Percentiles rank a stretch among this genome's conserved stretches.
phyloP scores from a whole-genome alignment of 2,797 vertebrate species.

The Crypturellus tataupa region DNA sequence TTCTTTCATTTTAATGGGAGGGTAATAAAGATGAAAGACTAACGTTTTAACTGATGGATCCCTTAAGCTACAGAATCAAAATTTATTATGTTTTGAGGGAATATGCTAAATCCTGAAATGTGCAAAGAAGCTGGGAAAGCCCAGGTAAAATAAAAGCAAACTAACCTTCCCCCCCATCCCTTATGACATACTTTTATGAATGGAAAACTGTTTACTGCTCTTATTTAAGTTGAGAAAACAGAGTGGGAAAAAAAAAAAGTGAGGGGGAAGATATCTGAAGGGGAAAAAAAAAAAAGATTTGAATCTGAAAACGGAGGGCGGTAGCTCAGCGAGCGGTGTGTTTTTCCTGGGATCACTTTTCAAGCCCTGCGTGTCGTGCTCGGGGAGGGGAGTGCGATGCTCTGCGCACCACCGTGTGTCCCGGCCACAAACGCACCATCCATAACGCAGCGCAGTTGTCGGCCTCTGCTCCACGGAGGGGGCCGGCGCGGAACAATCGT shows the following conservation, averaged over 20 bases:
- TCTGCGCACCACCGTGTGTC: slow-evolving; percentile 40
- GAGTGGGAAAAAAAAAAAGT: not conserved
- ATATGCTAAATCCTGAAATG: slow-evolving; percentile 75
- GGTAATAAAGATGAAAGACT: slow-evolving; percentile 88
- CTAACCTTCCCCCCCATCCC: not conserved
- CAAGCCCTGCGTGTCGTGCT: slow-evolving; percentile 31
- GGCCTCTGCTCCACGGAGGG: slow-evolving; percentile 73
- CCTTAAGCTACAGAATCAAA: slow-evolving; percentile 82
- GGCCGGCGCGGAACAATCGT: slow-evolving; percentile 51
- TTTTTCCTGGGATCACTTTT: slow-evolving; percentile 39
- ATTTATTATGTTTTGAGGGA: slow-evolving; percentile 82
- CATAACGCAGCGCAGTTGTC: slow-evolving; percentile 73
- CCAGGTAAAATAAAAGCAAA: slow-evolving; percentile 76
- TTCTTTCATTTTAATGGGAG: slow-evolving; percentile 86
- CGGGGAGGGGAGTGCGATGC: slow-evolving; percentile 30
- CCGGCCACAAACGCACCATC: slow-evolving; percentile 49
- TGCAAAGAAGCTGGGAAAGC: slow-evolving; percentile 71
- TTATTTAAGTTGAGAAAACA: slow-evolving; percentile 64
- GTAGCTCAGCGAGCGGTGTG: slow-evolving; percentile 36
- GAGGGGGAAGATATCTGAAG: slow-evolving; percentile 11
- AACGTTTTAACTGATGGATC: slow-evolving; percentile 84
- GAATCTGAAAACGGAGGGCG: slow-evolving; percentile 57
- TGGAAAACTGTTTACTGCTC: slow-evolving; percentile 37
- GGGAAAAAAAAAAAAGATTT: not conserved
- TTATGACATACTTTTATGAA: slow-evolving; percentile 12